Percentiles rank a stretch among this genome's conserved stretches.
Evolutionary conservation across 2,888 invertebrate genomes (phyloP).

Genomic region (Elysia crispata): DNA sequence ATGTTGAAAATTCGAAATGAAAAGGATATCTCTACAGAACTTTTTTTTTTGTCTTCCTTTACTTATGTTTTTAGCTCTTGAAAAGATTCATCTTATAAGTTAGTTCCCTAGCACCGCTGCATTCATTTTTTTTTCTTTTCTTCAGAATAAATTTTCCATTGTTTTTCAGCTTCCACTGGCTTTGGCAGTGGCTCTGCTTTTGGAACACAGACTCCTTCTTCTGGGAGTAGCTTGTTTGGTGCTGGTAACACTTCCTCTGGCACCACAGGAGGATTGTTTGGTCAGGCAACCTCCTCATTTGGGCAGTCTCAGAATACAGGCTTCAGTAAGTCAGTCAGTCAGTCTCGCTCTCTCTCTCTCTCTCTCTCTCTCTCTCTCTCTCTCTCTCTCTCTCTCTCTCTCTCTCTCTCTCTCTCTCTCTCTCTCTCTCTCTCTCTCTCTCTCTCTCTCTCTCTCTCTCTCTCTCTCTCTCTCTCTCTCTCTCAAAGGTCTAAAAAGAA

Average conservation of each 20-base stretch:
- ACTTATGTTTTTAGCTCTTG: background rate
- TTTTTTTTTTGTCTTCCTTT: background rate
- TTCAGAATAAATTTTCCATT: background rate
- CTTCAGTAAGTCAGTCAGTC: conserved; percentile 54
- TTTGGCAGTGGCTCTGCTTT: conserved; percentile 49
- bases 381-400: background rate
- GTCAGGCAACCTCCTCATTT: conserved; percentile 54
- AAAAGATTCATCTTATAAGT: background rate
- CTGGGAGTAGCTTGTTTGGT: conserved; percentile 60
- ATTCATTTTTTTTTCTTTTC: background rate
- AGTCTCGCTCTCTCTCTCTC: background rate
- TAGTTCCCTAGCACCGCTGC: background rate
- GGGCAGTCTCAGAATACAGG: conserved; percentile 53
- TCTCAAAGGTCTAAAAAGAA: no score
- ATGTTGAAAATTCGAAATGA: no score
- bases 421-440: no score
- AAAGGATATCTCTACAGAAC: no score
- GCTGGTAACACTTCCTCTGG: conserved; percentile 48
- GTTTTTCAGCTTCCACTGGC: conserved; percentile 47
- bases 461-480: no score
- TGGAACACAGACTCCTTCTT: conserved; percentile 52
- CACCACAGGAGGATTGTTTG: conserved; percentile 51
- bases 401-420: no score
- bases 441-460: no score
- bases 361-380: background rate